Evolutionary conservation across 1,140 invertebrate species (phyloP), one percentile per base, ranked within the genome.

Genomic region (Pemphigus obesinymphae): DNA sequence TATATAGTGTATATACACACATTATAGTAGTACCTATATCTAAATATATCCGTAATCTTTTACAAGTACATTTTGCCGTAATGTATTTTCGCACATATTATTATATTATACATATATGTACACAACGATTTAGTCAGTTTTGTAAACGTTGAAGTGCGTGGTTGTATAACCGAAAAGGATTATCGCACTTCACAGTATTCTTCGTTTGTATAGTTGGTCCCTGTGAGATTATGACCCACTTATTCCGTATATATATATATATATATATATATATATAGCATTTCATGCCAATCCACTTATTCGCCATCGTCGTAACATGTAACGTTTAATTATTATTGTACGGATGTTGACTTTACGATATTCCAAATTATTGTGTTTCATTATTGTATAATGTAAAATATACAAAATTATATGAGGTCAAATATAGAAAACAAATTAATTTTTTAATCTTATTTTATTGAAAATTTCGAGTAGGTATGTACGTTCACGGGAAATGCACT

Each of bases 121-220:
- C 31, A 20, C 34, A 17, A 26, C 29, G n/a, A 37, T 43, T 70
- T 43, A 70, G 34, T 68, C 34, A 37, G 66, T 70, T 70, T 70
- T 26, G 13, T 70, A 15, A 70, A 70, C 23, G 37, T 70, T n/a
- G 17, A 43, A 23, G 68, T 45, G 40, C 68, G n/a, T 26, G 40
- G 40, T 70, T 70, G 68, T 45, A 43, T 70, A 70, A 70, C 68
- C 68, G 68, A 70, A 70, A 70, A 70, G 40, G 68, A 70, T 70
- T 70, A 70, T 13, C 40, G 68, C 68, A 70, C 68, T 45, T 70
- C 40, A 45, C 40, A 13, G 68, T 23, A 70, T 70, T 70, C 68
- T 70, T 43, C 23, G 68, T 70, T 70, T 68, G n/a, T 70, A 26
- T 11, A 66, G 63, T 66, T 6, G 34, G 20, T 66, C 63, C n/a